These are phyloP conservation scores for Syndactyla subalaris DNA, from an alignment of 2,797 vertebrate species.

Conservation along the genomic window DNA sequence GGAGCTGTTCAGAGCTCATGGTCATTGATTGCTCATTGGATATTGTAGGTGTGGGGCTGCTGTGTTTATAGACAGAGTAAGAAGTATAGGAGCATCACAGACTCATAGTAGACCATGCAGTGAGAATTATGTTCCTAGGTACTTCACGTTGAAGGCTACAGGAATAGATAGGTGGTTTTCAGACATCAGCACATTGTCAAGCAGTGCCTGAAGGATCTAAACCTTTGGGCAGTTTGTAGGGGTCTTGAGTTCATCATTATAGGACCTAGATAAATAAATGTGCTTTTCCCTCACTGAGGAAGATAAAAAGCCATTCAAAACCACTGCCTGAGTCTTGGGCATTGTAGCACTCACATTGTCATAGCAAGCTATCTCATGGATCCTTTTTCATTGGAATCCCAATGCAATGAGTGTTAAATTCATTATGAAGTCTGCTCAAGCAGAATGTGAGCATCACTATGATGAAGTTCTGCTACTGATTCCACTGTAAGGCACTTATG, in stretches of 20 bases:
- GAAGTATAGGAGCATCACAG: neutral
- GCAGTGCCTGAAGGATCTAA: neutral
- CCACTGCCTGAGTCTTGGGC: neutral
- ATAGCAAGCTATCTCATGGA: neutral
- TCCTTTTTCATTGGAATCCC: neutral
- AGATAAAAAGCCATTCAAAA: neutral
- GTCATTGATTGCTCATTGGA: neutral
- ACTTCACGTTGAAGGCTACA: neutral
- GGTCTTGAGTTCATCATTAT: neutral
- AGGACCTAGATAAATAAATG: neutral
- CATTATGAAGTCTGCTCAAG: neutral
- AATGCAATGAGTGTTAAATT: neutral
- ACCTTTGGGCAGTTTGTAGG: neutral
- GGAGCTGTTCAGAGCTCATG: neutral
- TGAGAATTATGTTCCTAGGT: neutral
- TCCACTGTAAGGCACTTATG: neutral
- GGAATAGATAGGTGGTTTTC: neutral
- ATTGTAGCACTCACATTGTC: neutral
- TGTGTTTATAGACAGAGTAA: neutral
- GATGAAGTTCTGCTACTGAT: slow-evolving; percentile 13
- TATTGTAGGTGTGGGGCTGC: neutral
- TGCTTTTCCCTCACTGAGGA: neutral
- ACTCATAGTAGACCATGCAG: neutral
- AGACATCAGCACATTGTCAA: neutral
- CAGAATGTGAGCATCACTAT: neutral